phyloP scores from a whole-genome alignment of 2,888 invertebrate species.

The Rhagophthalmus giganteus region DNA sequence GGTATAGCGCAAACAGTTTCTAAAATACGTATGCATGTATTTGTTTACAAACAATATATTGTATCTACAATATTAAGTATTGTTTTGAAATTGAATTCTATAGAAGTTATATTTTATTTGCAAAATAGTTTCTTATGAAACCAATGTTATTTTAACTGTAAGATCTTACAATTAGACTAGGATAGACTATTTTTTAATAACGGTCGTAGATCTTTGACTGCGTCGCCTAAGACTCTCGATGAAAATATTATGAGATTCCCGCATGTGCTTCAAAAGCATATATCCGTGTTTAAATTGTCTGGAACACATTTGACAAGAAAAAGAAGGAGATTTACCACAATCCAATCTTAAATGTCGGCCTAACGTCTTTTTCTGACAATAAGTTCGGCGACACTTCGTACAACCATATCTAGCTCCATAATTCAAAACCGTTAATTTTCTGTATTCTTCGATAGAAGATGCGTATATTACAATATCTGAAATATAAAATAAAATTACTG shows the following conservation, averaged over 20 bases:
- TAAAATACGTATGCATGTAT: no score
- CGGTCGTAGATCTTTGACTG: no score
- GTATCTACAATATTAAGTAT: no score
- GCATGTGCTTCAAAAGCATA: constrained; percentile 49
- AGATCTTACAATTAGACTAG: no score
- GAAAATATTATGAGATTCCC: constrained; percentile 45
- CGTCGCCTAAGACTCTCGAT: constrained; percentile 37
- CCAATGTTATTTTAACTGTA: no score
- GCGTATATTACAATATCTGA: constrained; percentile 45
- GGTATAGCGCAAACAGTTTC: no score
- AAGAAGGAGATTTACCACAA: constrained; percentile 54
- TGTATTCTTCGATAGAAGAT: constrained; percentile 50
- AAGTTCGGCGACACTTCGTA: constrained; percentile 48
- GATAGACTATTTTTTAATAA: no score
- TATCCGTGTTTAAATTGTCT: constrained; percentile 47
- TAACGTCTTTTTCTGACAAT: constrained; percentile 52
- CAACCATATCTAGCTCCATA: constrained; percentile 49
- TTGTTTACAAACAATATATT: no score
- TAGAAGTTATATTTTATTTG: no score
- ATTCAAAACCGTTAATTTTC: constrained; percentile 46
- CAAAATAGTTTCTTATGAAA: no score
- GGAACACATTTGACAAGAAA: constrained; percentile 30
- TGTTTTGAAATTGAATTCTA: no score
- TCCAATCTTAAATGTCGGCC: constrained; percentile 57
- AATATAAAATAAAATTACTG: constrained; percentile 30